These are phyloP conservation scores for Sebastiscus tertius DNA, from an alignment of 2,797 vertebrate genomes.

Conservation along the genomic window DNA sequence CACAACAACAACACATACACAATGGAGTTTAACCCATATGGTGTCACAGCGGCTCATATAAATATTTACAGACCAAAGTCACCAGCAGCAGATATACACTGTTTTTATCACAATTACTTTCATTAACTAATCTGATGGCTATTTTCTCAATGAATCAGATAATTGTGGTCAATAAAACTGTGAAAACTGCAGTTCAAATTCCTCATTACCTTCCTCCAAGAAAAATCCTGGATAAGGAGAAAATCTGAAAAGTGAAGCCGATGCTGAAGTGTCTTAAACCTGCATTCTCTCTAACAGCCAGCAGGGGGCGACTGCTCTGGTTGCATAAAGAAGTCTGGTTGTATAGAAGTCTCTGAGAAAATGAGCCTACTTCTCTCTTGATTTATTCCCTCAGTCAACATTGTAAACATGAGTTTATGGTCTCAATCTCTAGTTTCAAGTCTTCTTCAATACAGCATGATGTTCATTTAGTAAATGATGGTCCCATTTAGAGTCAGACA, in stretches of 20 bases:
- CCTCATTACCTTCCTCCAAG: background rate
- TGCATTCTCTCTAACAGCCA: background rate
- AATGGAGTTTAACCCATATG: conserved; percentile 45
- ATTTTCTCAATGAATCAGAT: background rate
- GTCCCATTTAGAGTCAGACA: too few species aligned
- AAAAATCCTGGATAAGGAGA: background rate
- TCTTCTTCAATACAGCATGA: too few species aligned
- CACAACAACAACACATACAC: conserved; percentile 38
- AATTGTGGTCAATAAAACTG: background rate
- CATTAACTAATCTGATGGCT: background rate
- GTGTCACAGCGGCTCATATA: conserved; percentile 13
- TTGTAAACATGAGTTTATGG: too few species aligned
- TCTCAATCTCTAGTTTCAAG: too few species aligned
- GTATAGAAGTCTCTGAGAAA: too few species aligned
- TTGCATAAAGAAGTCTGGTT: too few species aligned
- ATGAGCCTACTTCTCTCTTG: too few species aligned
- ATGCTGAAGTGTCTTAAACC: too few species aligned
- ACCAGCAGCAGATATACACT: background rate
- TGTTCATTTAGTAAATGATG: too few species aligned
- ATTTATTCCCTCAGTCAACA: too few species aligned
- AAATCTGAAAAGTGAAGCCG: too few species aligned
- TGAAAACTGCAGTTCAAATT: background rate
- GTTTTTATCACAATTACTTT: background rate
- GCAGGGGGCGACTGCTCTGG: too few species aligned
- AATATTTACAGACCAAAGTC: conserved; percentile 27